A percentile compares a stretch with the other conserved stretches of the same genome.
These are phyloP conservation scores for Myripristis jacobus DNA, from an alignment of 2,797 vertebrate genomes.

Conservation along the genomic window DNA sequence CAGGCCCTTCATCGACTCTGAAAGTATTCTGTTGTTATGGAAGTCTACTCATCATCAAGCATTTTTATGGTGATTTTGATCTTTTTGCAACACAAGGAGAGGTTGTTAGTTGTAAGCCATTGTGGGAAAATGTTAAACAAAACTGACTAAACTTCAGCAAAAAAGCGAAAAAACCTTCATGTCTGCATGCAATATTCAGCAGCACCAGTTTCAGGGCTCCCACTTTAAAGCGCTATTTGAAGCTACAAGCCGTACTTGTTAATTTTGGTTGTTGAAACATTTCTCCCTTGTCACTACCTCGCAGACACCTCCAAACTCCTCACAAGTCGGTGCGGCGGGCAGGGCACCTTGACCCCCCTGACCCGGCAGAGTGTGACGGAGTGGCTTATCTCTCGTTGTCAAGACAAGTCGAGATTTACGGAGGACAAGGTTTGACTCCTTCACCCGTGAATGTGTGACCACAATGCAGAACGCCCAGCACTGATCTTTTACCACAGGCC, in stretches of 20 bases:
- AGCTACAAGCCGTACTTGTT: not conserved
- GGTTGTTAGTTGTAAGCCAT: not conserved
- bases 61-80: not conserved
- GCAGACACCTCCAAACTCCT: not conserved
- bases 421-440: constrained; percentile 16
- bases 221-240: not conserved
- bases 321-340: not conserved
- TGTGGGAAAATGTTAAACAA: not conserved
- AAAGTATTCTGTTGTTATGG: constrained; percentile 8
- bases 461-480: not conserved
- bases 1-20: not conserved
- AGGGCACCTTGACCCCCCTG: constrained; percentile 16
- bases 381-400: constrained; percentile 19
- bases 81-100: not conserved
- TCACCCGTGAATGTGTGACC: constrained; percentile 23
- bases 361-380: constrained; percentile 6
- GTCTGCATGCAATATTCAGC: not conserved
- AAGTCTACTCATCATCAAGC: constrained; percentile 26
- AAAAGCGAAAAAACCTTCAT: not conserved
- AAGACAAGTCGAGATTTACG: constrained; percentile 17
- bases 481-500: not conserved
- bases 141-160: not conserved
- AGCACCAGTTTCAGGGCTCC: not conserved
- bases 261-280: not conserved
- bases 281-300: not conserved